Evolutionary conservation across 1,140 invertebrate species (phyloP), one percentile per base, ranked within the genome.

Genomic region (Drosophila mayri): DNA sequence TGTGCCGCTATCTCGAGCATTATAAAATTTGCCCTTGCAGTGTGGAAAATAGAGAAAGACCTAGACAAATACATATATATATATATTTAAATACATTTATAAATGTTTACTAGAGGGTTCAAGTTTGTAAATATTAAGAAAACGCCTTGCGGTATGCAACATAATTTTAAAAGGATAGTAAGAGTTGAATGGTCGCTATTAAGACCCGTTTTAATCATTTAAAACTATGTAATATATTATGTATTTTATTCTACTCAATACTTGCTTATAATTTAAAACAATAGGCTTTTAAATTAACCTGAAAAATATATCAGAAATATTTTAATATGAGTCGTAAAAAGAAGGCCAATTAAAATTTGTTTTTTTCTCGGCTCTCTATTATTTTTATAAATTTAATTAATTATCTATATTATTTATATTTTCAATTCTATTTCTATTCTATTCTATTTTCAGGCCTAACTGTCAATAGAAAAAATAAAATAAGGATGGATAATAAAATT

Each of bases 341-440:
- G 3, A 16, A 25, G 25, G 1, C 8, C 7, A 14, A 25, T 46
- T 22, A 0, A 22, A 25, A 25, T 1, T 16, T 16, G 6, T 8
- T 8, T 46, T 16, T 14, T 0, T 2, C 5, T 16, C 1, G 7
- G 1, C 12, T 16, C 3, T 9, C 8, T 25, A 2, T 0, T 9
- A 9, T 8, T 25, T 47, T 25, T 25, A 25, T 9, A 9, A 47
- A 9, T 25, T 2, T 1, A 20, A 22, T 22, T 1, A 22, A n/a
- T 7, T 3, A 41, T 41, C 3, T 25, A 25, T 25, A 25, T 25
- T 25, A 25, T 25, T 25, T 25, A 25, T 25, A 25, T 25, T 25
- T 25, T 25, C 25, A 3, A 25, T 25, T 25, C 2, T 4, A 25
- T 25, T n/a, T n/a, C n/a, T n/a, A n/a, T n/a, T n/a, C n/a, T n/a